These are phyloP conservation scores for Xenopus tropicalis DNA, from an alignment of 2,113 vertebrate species.

Conservation along the genomic window UCB_Xtro_10.0 CM004444.2:118907501-118908000, in stretches of 20 bases:
- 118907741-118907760: not conserved
- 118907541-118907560: no score
- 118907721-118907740: not conserved
- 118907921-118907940: constrained; percentile 24
- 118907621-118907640: no score
- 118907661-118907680: not conserved
- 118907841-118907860: constrained; percentile 14
- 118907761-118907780: not conserved
- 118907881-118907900: constrained; percentile 13
- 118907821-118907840: constrained; percentile 10
- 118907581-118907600: no score
- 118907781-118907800: constrained; percentile 12
- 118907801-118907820: not conserved
- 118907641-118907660: no score
- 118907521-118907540: no score
- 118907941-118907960: constrained; percentile 35
- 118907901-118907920: constrained; percentile 29
- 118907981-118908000: constrained; percentile 15
- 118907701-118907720: not conserved
- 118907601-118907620: no score
- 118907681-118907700: not conserved
- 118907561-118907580: no score
- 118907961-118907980: constrained; percentile 27
- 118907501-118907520: no score
- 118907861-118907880: constrained; percentile 19